phyloP scores from a whole-genome alignment of 2,113 vertebrate genomes.

The human (Homo sapiens) region GRCh38 chr17:13999001-13999500 shows the following conservation, averaged over 20 bases:
- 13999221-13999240: background rate
- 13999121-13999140: constrained; percentile 37
- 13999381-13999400: background rate
- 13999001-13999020: background rate
- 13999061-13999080: background rate
- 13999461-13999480: background rate
- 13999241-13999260: background rate
- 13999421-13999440: background rate
- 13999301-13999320: fast-evolving
- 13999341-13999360: background rate
- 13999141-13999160: constrained; percentile 6
- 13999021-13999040: background rate
- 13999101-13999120: background rate
- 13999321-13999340: background rate
- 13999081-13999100: background rate
- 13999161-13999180: background rate
- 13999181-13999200: constrained; percentile 18
- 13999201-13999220: background rate
- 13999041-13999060: background rate
- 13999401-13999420: background rate
- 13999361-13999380: background rate
- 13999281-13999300: background rate
- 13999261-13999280: background rate
- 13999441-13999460: background rate
- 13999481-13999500: background rate